Evolutionary conservation across 2,888 invertebrate species (phyloP).

Genomic region (Thera britannica): DNA sequence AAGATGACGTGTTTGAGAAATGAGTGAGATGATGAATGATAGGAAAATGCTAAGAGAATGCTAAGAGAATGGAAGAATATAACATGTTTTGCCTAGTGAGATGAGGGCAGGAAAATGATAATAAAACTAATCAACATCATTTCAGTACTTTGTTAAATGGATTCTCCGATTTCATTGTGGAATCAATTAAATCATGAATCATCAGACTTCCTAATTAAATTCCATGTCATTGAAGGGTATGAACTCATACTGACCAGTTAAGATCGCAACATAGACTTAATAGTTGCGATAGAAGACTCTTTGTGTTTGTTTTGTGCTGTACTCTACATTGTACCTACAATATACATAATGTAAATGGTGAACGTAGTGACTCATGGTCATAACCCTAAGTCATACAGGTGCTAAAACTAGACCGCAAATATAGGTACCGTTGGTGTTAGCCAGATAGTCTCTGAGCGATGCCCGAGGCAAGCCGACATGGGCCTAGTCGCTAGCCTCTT

Average conservation of each 20-base stretch:
- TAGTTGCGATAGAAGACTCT: too few species aligned
- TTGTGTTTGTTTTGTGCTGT: too few species aligned
- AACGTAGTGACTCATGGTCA: conserved; percentile 8
- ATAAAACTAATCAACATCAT: background rate
- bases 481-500: conserved; percentile 45
- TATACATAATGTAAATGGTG: background rate
- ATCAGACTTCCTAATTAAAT: background rate
- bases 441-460: conserved; percentile 18
- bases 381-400: background rate
- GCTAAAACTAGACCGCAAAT: conserved; percentile 4
- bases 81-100: background rate
- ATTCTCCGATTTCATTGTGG: background rate
- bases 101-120: background rate
- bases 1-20: background rate
- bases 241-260: too few species aligned
- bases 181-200: background rate
- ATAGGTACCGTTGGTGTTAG: conserved; percentile 10
- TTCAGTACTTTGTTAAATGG: background rate
- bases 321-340: too few species aligned
- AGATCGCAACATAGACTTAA: too few species aligned
- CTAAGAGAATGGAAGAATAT: background rate
- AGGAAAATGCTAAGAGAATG: background rate
- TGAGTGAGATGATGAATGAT: background rate
- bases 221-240: too few species aligned
- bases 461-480: conserved; percentile 29